Evolutionary conservation across 1,140 invertebrate species (phyloP), one percentile per base, ranked within the genome.

Genomic region (Lethrus apterus): DNA sequence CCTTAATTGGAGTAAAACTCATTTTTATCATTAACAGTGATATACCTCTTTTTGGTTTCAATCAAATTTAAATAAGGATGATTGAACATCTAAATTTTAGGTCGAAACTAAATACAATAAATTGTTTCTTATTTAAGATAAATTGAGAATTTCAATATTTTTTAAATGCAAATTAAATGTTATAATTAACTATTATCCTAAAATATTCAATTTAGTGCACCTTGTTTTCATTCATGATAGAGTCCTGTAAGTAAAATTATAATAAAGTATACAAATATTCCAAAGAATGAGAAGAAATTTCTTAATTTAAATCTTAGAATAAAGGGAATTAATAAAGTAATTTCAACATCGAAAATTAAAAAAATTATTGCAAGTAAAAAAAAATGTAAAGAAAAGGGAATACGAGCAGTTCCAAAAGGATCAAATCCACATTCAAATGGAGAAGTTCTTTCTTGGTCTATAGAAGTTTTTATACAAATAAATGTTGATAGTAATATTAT

Each of bases 291-390:
- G 63, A 74, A 48, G 51, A 60, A 46, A 60, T 52, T 54, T 42
- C 53, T 55, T 56, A 60, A 58, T 57, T 61, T 59, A 53, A 70
- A 26, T 7, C 5, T 26, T 26, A 26, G 5, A 26, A 26, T 26
- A 26, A 26, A 7, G 14, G 31, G 31, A 15, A 33, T 33, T 33
- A 33, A 15, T 33, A 33, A 33, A 7, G 31, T 33, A 67, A 78
- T 73, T 73, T 78, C 75, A 46, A 77, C 63, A 72, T 76, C 73
- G 71, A 77, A 78, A 70, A 78, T 75, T 70, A 77, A 69, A 66
- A 78, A 79, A 70, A 79, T 72, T 63, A 77, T 67, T 13, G 69
- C 64, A 61, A 78, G 76, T 66, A 76, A 63, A 68, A 70, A 78
- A 65, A 78, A 79, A 66, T 72, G 72, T 48, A 75, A 41, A 10